Evolutionary conservation across 2,113 vertebrate genomes (phyloP), one percentile per base, ranked within the genome.

Genomic region (Cephalopterus ornatus): DNA sequence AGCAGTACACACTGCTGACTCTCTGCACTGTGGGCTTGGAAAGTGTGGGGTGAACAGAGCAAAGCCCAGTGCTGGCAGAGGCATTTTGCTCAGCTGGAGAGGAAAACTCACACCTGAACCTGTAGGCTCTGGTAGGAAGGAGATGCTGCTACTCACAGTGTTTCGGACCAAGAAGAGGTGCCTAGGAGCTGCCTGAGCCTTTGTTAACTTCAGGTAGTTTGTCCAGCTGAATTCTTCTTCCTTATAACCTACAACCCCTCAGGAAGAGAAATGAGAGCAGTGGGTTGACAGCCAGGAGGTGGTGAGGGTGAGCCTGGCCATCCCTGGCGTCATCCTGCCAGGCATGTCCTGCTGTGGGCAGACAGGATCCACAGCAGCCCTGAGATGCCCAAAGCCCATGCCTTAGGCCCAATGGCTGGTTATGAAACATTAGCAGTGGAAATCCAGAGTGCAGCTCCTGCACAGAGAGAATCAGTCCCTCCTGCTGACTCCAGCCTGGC

Each of bases 161-260:
- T 98, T 98, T 81, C 98, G 98, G 97, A 98, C 98, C 81, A 98
- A 87, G 96, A 99, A 99, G 63, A 99, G 97, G 74, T 99, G 99
- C 97, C 99, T 98, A 71, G 99, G 98, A 96, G 99, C 99, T 77
- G 98, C 98, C 97, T 99, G 99, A 97, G 99, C 98, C 98, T 99
- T 99, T 58, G 99, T 99, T 97, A 99, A 97, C 95, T 98, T 99
- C 96, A 99, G 97, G 93, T 99, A 99, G 98, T 98, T 99, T 92
- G 98, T 98, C 99, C 99, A 99, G 94, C 98, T 99, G 97, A 99
- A 99, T 97, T 99, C 99, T 61, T 99, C 99, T 88, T 99, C 99
- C 97, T 99, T 99, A 97, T 98, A 99, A 93, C 99, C 99, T 99
- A 97, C 85, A 98, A 96, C 97, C 93, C 97, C 97, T 97, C 97